Base-by-base conservation (phyloP, 2,113 vertebrate genomes). In the Trematocara macrostoma region DNA sequence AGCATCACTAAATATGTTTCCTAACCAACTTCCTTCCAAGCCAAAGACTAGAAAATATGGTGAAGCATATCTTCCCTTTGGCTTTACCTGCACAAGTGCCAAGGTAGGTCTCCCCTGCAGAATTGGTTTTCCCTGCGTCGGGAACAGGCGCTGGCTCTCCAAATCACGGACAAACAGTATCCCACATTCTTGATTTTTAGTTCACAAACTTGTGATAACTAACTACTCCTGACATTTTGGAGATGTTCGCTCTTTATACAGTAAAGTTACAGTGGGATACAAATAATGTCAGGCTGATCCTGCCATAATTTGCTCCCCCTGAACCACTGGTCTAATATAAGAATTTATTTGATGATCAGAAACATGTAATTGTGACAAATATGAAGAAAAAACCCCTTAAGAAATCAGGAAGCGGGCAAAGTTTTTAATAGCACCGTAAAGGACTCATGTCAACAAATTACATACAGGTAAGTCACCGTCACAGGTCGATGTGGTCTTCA, bases 381-480 rank as follows among this genome's bases (percentile, higher is more conserved):
- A 69, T 42, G 7, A 14, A 69, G 38, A 61, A 35, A 61, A 23
- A 7, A 4, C 0, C 0, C 16, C 3, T 11, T 42, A 69, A 42
- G 35, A 69, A 69, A 42, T 69, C 7, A 69, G 64, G 35, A 69
- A 69, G 35, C 0, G 1, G 38, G 35, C 35, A 42, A 69, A 9
- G 9, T 12, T 20, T 64, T 38, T 64, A 35, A 42, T 14, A 26
- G 64, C 38, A 42, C 64, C 5, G 5, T 69, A 42, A 23, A 15
- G 12, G 64, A 69, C 5, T 23, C 8, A 69, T 42, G 20, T 71
- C 45, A 71, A 45, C 40, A 23, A 42, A 45, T 8, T 42, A 87
- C 23, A 79, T 78, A 7, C 84, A 93, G 93, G 93, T 94, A 59
- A 87, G 85, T 8, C 14, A 79, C n/a, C 3, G 9, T 29, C 45